A percentile compares a stretch with the other conserved stretches of the same genome.
These are phyloP conservation scores for Hydropsyche betteni DNA, from an alignment of 2,888 invertebrate genomes.

Conservation along the genomic window DNA sequence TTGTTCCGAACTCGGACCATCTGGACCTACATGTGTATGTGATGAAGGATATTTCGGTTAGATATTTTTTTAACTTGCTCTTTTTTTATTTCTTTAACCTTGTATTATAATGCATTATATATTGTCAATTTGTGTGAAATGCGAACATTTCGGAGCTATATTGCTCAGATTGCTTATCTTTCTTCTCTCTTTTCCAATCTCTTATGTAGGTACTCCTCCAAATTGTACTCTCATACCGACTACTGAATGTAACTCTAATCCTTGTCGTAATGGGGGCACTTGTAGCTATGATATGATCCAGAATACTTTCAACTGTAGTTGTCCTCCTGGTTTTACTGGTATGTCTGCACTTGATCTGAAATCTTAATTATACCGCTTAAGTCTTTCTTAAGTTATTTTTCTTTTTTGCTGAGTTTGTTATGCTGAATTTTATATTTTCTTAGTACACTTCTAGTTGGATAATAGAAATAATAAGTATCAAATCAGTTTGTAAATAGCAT, in stretches of 20 bases:
- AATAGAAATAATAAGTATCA: no score
- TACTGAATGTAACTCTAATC: slow-evolving; percentile 72
- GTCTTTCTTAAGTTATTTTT: slow-evolving; percentile 58
- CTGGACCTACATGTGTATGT: slow-evolving; percentile 68
- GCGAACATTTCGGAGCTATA: no score
- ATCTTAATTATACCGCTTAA: slow-evolving; percentile 55
- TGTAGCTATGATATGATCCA: slow-evolving; percentile 66
- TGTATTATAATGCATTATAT: no score
- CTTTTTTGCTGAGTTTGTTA: not conserved
- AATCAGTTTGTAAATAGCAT: no score
- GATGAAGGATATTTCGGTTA: slow-evolving; percentile 71
- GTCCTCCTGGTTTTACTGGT: slow-evolving; percentile 77
- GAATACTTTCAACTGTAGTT: slow-evolving; percentile 74
- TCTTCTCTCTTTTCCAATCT: no score
- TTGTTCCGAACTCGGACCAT: slow-evolving; percentile 68
- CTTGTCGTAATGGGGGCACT: slow-evolving; percentile 80
- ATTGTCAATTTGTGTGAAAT: no score
- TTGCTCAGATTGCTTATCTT: no score
- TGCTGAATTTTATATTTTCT: slow-evolving; percentile 50
- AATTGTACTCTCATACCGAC: slow-evolving; percentile 60
- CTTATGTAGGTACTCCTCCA: slow-evolving; percentile 58
- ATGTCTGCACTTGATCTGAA: slow-evolving; percentile 51
- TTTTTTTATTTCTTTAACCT: no score
- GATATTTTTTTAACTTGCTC: slow-evolving; percentile 37
- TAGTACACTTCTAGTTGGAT: no score